phyloP scores from a whole-genome alignment of 2,888 invertebrate genomes.

The Pteria penguin region DNA sequence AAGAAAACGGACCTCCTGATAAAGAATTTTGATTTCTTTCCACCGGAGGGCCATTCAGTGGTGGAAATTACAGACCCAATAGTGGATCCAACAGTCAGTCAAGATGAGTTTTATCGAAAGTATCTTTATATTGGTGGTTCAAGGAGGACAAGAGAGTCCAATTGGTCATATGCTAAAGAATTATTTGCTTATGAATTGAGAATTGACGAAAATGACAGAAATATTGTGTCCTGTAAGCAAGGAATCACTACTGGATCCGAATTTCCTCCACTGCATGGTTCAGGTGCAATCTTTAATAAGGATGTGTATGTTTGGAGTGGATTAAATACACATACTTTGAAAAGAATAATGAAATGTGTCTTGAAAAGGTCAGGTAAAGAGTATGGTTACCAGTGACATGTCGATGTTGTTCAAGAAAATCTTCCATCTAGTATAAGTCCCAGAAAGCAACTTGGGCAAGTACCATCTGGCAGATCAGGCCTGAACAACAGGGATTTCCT shows the following conservation, averaged over 20 bases:
- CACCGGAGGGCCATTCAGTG: background rate
- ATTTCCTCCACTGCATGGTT: background rate
- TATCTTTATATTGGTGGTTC: too few species aligned
- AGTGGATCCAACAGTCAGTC: background rate
- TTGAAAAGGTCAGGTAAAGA: background rate
- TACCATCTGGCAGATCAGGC: background rate
- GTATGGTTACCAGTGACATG: background rate
- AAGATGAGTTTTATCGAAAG: too few species aligned
- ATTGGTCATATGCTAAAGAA: background rate
- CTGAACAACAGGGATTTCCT: background rate
- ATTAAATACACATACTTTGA: background rate
- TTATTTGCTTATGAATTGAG: background rate
- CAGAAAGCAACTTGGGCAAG: background rate
- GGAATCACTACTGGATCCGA: background rate
- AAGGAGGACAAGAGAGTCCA: too few species aligned
- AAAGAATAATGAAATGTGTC: background rate
- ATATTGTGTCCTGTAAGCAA: background rate
- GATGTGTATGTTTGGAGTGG: background rate
- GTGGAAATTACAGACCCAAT: background rate
- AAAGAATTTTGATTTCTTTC: background rate
- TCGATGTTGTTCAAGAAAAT: background rate
- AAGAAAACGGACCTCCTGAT: background rate
- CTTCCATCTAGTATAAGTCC: background rate
- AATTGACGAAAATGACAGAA: background rate
- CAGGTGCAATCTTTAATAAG: background rate